phyloP scores from a whole-genome alignment of 2,113 vertebrate genomes.

The Solea senegalensis region DNA sequence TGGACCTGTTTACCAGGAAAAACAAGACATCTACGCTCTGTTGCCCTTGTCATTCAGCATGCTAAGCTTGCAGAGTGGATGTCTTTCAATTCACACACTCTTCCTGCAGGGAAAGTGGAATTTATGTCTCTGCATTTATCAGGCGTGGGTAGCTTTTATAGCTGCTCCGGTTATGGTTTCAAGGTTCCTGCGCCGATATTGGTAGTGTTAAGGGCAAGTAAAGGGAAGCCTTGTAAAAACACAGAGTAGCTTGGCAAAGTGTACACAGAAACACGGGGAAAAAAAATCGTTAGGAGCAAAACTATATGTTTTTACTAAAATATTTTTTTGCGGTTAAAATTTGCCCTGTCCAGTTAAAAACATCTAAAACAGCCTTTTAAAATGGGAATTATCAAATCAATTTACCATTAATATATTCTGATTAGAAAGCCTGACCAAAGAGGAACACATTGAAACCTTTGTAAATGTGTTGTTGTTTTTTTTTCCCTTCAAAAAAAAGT shows the following conservation, averaged over 20 bases:
- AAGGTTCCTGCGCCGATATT: slow-evolving; percentile 45
- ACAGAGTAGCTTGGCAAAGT: slow-evolving; percentile 1
- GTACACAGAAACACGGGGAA: not conserved
- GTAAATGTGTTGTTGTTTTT: slow-evolving; percentile 3
- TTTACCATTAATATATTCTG: not conserved
- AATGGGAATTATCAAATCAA: not conserved
- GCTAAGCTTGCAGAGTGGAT: slow-evolving; percentile 59
- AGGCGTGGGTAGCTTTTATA: slow-evolving; percentile 68
- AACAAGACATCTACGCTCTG: slow-evolving; percentile 63
- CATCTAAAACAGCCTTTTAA: not conserved
- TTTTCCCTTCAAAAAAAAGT: not conserved
- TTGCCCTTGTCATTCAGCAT: slow-evolving; percentile 65
- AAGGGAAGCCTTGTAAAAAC: slow-evolving; percentile 26
- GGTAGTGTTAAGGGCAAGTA: slow-evolving; percentile 18
- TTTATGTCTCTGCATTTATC: slow-evolving; percentile 73
- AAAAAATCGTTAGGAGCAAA: too few relatives aligned
- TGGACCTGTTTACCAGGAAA: slow-evolving; percentile 70
- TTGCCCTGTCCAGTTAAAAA: too few relatives aligned
- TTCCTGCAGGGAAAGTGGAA: slow-evolving; percentile 58
- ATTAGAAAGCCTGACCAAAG: not conserved
- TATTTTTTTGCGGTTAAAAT: too few relatives aligned
- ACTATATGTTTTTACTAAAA: too few relatives aligned
- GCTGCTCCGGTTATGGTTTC: slow-evolving; percentile 60
- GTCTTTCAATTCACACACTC: slow-evolving; percentile 57
- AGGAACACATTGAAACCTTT: not conserved